Evolutionary conservation across 2,888 invertebrate species (phyloP).

Genomic region (Sinelater perroti): DNA sequence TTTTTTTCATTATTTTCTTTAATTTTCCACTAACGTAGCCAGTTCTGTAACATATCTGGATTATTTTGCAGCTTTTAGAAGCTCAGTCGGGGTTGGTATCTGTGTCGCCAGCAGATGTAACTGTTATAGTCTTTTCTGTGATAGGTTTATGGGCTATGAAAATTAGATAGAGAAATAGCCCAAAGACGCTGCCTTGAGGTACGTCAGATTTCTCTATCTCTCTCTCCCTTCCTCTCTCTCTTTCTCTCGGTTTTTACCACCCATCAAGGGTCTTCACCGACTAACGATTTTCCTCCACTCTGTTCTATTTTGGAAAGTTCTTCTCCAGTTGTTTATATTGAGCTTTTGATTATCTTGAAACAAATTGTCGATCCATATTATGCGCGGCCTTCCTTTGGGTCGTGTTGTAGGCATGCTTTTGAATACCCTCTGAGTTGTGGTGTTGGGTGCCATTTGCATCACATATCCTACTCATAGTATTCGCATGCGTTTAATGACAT

Average conservation of each 20-base stretch:
- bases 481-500: not conserved
- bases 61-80: no score
- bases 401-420: constrained; percentile 1
- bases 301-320: not conserved
- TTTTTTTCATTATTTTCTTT: no score
- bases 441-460: not conserved
- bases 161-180: no score
- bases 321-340: not conserved
- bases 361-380: not conserved
- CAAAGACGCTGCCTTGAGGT: no score
- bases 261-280: not conserved
- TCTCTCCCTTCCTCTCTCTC: no score
- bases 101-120: no score
- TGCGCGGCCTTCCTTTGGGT: not conserved
- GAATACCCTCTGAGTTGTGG: not conserved
- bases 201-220: no score
- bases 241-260: not conserved
- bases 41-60: no score
- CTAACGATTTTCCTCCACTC: not conserved
- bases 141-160: no score
- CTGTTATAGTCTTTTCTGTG: no score
- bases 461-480: not conserved
- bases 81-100: no score
- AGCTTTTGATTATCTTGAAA: not conserved
- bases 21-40: no score